Evolutionary conservation across 2,113 vertebrate species (phyloP).

Genomic region (Perca schrenkii): DNA sequence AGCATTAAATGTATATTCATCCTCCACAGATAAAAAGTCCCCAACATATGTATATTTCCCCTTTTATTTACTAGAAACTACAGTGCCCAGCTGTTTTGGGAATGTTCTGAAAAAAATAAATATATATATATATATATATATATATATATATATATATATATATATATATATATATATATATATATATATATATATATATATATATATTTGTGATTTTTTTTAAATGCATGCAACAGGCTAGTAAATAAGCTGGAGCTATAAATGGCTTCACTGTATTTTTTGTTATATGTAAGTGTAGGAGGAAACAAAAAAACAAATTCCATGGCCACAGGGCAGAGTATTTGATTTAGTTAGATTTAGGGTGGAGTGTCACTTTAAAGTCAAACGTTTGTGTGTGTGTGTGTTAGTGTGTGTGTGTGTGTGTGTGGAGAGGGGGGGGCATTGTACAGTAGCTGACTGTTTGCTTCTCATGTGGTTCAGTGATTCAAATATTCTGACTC

Average conservation of each 20-base stretch:
- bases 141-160: no score
- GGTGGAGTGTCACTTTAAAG: slow-evolving; percentile 31
- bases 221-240: no score
- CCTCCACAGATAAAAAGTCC: no score
- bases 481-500: slow-evolving; percentile 58
- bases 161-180: no score
- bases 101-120: no score
- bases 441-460: slow-evolving; percentile 60
- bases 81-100: no score
- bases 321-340: not conserved
- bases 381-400: slow-evolving; percentile 23
- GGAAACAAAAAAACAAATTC: not conserved
- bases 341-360: slow-evolving; percentile 12
- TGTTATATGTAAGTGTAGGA: not conserved
- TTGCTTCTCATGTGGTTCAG: slow-evolving; percentile 49
- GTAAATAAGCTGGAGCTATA: not conserved
- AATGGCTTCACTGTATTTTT: not conserved
- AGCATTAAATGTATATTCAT: no score
- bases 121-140: no score
- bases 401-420: slow-evolving; percentile 32
- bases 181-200: no score
- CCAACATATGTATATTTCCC: no score
- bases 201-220: no score
- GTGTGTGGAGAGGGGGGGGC: slow-evolving; percentile 4
- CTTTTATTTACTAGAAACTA: no score